Evolutionary conservation across 2,113 vertebrate species (phyloP).

Genomic region (Zosterops japonicus): DNA sequence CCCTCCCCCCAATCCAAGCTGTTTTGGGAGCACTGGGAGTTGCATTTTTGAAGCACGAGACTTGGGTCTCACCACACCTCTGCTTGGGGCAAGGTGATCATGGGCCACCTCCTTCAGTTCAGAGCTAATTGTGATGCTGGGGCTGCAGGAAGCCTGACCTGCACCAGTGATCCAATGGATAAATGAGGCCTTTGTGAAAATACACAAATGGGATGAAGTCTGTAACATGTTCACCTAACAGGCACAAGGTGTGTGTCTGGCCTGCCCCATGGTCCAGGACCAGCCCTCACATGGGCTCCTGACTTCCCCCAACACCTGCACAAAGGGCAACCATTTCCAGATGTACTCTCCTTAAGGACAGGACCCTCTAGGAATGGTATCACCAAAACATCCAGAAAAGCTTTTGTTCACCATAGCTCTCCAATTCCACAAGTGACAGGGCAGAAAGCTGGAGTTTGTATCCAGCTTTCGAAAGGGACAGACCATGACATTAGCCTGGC

Average conservation of each 20-base stretch:
- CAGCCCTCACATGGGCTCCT: background rate
- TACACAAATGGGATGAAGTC: accelerated
- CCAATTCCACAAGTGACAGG: background rate
- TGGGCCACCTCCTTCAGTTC: accelerated
- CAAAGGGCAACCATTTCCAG: background rate
- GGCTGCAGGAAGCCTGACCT: background rate
- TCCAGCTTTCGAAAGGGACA: conserved; percentile 56
- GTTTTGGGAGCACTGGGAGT: accelerated
- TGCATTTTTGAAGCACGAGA: background rate
- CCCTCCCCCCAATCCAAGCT: too few relatives aligned
- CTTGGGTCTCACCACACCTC: accelerated
- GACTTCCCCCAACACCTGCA: background rate
- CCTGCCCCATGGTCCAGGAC: accelerated
- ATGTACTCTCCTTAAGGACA: background rate
- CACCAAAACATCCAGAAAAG: background rate
- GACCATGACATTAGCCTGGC: background rate
- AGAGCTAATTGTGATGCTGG: background rate
- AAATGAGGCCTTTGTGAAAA: background rate
- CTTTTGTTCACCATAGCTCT: background rate
- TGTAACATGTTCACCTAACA: accelerated
- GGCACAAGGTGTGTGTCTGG: accelerated
- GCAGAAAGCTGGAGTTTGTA: background rate
- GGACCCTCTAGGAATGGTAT: background rate
- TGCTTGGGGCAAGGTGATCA: background rate
- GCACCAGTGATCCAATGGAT: accelerated